Conservation (phyloP, 2,888 invertebrate genomes). For the Pandemis heparana region DNA sequence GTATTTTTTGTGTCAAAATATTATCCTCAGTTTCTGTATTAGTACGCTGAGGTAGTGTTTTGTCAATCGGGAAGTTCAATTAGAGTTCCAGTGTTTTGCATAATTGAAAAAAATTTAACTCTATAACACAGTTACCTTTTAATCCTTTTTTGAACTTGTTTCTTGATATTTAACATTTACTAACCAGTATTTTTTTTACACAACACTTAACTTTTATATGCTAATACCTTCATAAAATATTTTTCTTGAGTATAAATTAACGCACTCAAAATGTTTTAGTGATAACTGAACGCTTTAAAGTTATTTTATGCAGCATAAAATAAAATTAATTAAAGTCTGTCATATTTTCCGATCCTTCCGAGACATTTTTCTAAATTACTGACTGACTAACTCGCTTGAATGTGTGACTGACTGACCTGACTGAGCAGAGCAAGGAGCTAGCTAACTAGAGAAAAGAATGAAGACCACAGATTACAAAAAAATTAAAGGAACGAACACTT, state of each 20-base stretch:
- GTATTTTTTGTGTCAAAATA: neutral
- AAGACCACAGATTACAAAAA: too few species aligned
- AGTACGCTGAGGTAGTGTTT: neutral
- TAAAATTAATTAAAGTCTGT: slow-evolving; percentile 21
- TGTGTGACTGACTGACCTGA: neutral
- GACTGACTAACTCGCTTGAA: neutral
- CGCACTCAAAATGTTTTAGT: neutral
- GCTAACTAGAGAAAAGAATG: neutral
- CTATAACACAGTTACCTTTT: slow-evolving; percentile 12
- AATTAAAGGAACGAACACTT: too few species aligned
- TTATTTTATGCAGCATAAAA: neutral
- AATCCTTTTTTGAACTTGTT: slow-evolving; percentile 22
- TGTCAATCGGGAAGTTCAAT: neutral
- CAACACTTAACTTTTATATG: slow-evolving; percentile 5
- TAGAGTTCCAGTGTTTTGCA: neutral
- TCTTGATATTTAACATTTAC: slow-evolving; percentile 38
- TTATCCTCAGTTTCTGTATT: neutral
- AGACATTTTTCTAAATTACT: slow-evolving; percentile 8
- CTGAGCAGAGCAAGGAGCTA: neutral
- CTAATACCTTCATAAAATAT: slow-evolving; percentile 8
- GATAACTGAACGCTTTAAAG: slow-evolving; percentile 19
- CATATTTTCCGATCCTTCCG: slow-evolving; percentile 16
- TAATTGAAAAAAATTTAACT: neutral
- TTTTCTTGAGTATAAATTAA: neutral
- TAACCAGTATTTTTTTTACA: slow-evolving; percentile 28